A percentile compares a stretch with the other conserved stretches of the same genome.
Conservation (phyloP, 2,113 vertebrate genomes). For the Gavialis gangeticus region DNA sequence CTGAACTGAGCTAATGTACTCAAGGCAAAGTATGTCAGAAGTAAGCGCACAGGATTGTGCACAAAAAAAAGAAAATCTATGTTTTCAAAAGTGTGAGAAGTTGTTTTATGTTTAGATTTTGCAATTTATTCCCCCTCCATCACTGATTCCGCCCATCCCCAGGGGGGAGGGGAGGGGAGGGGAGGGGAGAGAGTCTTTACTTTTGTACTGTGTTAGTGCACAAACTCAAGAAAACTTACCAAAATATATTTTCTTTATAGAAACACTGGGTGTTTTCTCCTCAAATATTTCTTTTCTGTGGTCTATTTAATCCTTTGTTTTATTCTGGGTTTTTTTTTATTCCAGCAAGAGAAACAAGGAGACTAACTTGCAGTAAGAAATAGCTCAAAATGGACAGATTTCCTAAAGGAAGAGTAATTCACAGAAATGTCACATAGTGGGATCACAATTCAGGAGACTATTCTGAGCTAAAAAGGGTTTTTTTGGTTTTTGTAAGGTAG, state of each 20-base stretch:
- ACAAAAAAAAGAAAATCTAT: background rate
- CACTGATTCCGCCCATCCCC: too few relatives aligned
- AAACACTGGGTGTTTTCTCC: background rate
- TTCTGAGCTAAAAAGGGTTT: background rate
- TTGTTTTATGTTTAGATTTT: conserved; percentile 1
- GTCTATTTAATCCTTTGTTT: background rate
- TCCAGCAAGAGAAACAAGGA: background rate
- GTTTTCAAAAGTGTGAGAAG: conserved; percentile 33
- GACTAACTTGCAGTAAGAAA: background rate
- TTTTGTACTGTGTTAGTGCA: background rate
- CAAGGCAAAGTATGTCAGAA: conserved; percentile 22
- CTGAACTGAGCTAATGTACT: background rate
- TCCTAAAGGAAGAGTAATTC: background rate
- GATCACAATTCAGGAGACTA: background rate
- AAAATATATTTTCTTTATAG: background rate
- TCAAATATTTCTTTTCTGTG: background rate
- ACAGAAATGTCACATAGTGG: background rate
- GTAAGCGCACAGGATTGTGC: background rate
- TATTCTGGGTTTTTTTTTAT: background rate
- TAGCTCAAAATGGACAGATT: background rate
- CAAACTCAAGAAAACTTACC: background rate
- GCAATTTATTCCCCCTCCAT: background rate
- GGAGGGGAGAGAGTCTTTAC: background rate
- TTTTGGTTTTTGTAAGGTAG: background rate
- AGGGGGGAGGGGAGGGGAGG: too few relatives aligned